Evolutionary conservation across 2,888 invertebrate species (phyloP).

Genomic region (Aproaerema taeniolella): DNA sequence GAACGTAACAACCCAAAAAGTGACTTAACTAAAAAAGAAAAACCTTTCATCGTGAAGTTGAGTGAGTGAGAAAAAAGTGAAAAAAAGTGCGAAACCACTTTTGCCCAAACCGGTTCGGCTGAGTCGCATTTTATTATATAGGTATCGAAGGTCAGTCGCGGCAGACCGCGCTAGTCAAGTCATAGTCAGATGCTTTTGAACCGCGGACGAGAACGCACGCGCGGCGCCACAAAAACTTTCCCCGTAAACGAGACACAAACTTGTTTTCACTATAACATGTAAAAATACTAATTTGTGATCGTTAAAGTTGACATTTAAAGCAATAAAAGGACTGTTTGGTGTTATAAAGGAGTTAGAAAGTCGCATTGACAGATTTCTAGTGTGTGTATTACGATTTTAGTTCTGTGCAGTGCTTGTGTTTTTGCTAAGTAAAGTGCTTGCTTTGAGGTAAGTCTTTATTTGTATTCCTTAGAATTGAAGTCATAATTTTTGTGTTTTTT

Average conservation of each 20-base stretch:
- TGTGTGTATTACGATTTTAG: constrained; percentile 37
- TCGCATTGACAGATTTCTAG: constrained; percentile 43
- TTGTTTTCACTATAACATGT: constrained; percentile 33
- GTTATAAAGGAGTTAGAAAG: constrained; percentile 38
- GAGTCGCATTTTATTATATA: constrained; percentile 54
- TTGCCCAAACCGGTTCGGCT: constrained; percentile 67
- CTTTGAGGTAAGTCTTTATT: constrained; percentile 33
- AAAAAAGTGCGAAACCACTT: constrained; percentile 44
- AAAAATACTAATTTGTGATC: constrained; percentile 24
- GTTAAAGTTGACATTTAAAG: constrained; percentile 7
- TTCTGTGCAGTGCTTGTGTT: constrained; percentile 48
- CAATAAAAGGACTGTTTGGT: neutral
- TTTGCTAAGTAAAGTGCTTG: constrained; percentile 42
- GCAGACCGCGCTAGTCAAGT: constrained; percentile 29
- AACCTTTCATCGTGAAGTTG: constrained; percentile 28
- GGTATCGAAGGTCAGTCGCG: constrained; percentile 63
- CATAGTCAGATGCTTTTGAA: constrained; percentile 39
- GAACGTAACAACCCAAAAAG: no score
- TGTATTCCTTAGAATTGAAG: no score
- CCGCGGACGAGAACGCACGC: constrained; percentile 32
- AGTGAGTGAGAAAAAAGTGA: constrained; percentile 36
- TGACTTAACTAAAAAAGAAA: no score
- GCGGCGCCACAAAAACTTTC: constrained; percentile 38
- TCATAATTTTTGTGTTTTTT: no score
- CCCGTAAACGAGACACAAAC: constrained; percentile 37